Percentiles rank a stretch among this genome's conserved stretches.
Conservation (phyloP, 2,113 vertebrate species). For the Herpetotheres cachinnans region DNA sequence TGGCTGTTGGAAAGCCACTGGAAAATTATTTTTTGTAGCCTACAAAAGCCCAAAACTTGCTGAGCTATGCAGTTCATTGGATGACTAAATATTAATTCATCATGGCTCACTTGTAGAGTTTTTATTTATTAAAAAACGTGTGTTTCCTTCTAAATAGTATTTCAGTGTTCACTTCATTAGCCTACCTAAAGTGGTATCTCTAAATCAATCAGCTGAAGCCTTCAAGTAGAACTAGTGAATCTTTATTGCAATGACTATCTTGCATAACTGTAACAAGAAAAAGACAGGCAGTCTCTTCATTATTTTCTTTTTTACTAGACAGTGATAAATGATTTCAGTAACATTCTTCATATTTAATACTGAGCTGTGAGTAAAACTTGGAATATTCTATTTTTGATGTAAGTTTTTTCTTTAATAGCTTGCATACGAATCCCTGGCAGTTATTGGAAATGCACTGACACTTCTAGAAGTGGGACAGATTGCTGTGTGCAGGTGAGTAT, state of each 20-base stretch:
- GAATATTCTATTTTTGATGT: neutral
- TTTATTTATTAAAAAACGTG: neutral
- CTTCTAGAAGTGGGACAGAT: conserved; percentile 96
- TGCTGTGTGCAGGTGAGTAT: conserved; percentile 92
- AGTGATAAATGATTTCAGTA: neutral
- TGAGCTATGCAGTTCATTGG: neutral
- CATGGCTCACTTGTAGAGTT: neutral
- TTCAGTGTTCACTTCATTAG: neutral
- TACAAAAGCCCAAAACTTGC: neutral
- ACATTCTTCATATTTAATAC: neutral
- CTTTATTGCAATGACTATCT: neutral
- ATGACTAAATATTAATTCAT: neutral
- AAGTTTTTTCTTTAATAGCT: conserved; percentile 74
- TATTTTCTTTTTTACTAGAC: neutral
- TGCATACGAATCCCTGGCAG: conserved; percentile 94
- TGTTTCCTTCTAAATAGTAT: neutral
- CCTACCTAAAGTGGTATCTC: neutral
- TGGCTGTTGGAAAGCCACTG: neutral
- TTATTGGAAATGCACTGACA: conserved; percentile 91
- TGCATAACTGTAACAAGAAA: neutral
- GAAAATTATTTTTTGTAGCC: neutral
- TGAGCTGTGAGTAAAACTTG: neutral
- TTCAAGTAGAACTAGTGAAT: neutral
- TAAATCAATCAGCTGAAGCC: neutral
- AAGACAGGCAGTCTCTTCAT: neutral